Evolutionary conservation across 2,888 invertebrate genomes (phyloP), one percentile per base, ranked within the genome.

Genomic region (Pilophorus perplexus): DNA sequence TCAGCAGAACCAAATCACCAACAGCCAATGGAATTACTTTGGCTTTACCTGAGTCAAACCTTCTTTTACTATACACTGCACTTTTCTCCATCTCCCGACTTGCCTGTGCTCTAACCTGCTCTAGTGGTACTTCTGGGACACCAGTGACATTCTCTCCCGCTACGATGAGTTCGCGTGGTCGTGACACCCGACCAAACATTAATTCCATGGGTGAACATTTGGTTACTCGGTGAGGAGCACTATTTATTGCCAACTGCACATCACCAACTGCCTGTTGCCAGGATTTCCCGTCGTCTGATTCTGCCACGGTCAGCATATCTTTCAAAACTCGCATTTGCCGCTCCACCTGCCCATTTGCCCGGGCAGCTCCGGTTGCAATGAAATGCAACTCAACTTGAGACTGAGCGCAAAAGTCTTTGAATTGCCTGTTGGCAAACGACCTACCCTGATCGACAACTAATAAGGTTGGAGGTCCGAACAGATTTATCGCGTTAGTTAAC

Each of bases 201-300:
- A 57, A 40, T 20, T 57, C 40, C 57, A 57, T 57, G 3, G 57
- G 57, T 8, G 57, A 57, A 40, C 38, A 37, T 57, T 57, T 57
- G 23, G 57, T 57, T 12, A 57, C 57, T 18, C 57, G 57, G 40
- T 57, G 57, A 57, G 57, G 57, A 22, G 57, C 38, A 37, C 20
- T 57, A 23, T 57, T 57, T 20, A 57, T 18, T 12, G 57, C 22
- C 22, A 57, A 40, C 40, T 57, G 57, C 38, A 57, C 57, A 8
- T 72, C 74, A 5, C 74, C 69, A 20, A 64, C 48, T 5, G 68
- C 23, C 2, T 73, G 73, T 14, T 57, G 57, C 57, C 57, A 57
- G 4, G 57, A 20, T 23, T 57, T 57, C 4, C 33, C 28, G 5
- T 40, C 57, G 20, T 40, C 40, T 4, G 38, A 20, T 40, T 57